Evolutionary conservation across 2,113 vertebrate species (phyloP).

Genomic region (Pomatostomus ruficeps): DNA sequence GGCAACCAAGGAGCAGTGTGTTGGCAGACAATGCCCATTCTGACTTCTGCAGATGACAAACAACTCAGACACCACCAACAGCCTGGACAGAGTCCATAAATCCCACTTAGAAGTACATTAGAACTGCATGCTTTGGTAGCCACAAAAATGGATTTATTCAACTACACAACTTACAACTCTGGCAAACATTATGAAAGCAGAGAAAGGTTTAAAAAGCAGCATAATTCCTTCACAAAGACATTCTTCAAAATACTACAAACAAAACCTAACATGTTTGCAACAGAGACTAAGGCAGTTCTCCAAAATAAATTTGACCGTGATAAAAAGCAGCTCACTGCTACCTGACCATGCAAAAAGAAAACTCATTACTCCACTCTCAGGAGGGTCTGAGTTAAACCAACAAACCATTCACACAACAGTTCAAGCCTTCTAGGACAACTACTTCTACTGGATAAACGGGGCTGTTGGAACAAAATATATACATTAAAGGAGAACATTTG

Average conservation of each 20-base stretch:
- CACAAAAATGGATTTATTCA: neutral
- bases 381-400: neutral
- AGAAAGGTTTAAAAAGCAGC: neutral
- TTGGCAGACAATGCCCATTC: neutral
- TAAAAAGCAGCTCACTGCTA: neutral
- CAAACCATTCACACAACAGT: neutral
- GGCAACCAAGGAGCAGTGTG: neutral
- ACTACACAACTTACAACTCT: neutral
- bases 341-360: neutral
- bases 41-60: neutral
- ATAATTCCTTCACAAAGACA: neutral
- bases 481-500: neutral
- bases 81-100: neutral
- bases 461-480: neutral
- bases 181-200: neutral
- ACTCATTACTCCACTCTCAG: neutral
- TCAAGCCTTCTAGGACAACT: neutral
- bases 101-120: neutral
- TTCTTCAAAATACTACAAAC: neutral
- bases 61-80: neutral
- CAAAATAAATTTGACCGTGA: neutral
- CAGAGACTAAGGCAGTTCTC: neutral
- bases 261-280: rapidly evolving
- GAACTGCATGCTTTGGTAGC: neutral
- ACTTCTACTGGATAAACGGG: rapidly evolving